Evolutionary conservation across 2,797 vertebrate species (phyloP).

Genomic region (Chiloscyllium punctatum): DNA sequence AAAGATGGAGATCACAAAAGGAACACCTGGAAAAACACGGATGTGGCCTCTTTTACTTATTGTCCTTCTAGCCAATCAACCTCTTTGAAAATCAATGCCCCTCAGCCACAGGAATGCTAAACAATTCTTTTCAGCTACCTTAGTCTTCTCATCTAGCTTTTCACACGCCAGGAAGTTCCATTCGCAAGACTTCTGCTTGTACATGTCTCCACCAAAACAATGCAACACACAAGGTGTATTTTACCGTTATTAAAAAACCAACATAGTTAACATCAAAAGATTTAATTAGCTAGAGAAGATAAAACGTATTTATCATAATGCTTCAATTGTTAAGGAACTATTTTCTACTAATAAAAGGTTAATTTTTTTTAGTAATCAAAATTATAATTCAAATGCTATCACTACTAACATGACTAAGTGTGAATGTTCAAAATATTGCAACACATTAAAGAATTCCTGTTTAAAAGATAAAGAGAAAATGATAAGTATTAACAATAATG

Average conservation of each 20-base stretch:
- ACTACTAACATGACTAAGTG: not conserved
- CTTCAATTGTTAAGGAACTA: not conserved
- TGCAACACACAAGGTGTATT: not conserved
- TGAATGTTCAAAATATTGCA: not conserved
- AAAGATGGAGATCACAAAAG: conserved; percentile 65
- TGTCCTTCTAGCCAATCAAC: conserved; percentile 43
- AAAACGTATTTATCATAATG: not conserved
- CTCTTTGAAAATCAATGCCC: conserved; percentile 56
- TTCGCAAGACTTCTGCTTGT: conserved; percentile 62
- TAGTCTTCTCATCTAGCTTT: conserved; percentile 48
- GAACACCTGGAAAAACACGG: conserved; percentile 70
- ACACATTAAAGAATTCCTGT: not conserved
- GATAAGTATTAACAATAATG: not conserved
- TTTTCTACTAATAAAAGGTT: not conserved
- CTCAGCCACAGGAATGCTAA: conserved; percentile 61
- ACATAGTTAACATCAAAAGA: not conserved
- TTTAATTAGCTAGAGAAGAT: not conserved
- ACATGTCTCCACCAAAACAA: conserved; percentile 50
- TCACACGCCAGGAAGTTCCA: conserved; percentile 64
- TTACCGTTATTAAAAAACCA: not conserved
- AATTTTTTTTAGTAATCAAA: not conserved
- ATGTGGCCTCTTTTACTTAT: conserved; percentile 49
- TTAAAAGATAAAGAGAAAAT: not conserved
- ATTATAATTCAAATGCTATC: not conserved
- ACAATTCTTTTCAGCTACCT: conserved; percentile 59